A percentile compares a stretch with the other conserved stretches of the same genome.
phyloP scores from a whole-genome alignment of 2,113 vertebrate species.

The Philantomba maxwellii region DNA sequence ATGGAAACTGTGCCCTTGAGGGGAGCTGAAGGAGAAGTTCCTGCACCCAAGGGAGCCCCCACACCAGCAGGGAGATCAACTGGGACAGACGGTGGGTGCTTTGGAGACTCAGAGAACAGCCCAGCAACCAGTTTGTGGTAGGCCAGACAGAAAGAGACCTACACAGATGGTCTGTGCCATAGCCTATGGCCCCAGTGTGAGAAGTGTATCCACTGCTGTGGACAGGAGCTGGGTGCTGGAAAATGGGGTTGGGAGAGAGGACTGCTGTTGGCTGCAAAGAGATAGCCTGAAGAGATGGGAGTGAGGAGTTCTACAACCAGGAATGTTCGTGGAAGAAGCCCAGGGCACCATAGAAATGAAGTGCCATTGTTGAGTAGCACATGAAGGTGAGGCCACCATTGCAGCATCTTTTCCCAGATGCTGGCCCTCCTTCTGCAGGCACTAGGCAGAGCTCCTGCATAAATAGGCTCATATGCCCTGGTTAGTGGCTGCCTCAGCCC shows the following conservation, averaged over 20 bases:
- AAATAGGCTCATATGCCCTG: neutral
- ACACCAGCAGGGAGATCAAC: neutral
- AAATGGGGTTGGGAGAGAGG: neutral
- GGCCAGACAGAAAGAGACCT: neutral
- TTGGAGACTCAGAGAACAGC: neutral
- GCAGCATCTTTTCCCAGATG: neutral
- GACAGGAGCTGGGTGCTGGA: neutral
- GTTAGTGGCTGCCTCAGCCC: neutral
- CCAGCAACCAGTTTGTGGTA: neutral
- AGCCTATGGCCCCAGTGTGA: neutral
- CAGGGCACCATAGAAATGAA: neutral
- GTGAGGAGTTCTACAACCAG: neutral
- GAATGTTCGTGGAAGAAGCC: neutral
- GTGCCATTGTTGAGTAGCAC: rapidly evolving
- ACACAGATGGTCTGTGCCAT: neutral
- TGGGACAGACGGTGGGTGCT: neutral
- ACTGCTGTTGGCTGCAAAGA: neutral
- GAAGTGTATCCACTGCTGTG: neutral
- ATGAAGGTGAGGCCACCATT: neutral
- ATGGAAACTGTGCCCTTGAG: neutral
- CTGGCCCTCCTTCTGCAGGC: neutral
- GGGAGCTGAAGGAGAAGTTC: neutral
- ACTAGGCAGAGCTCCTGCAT: neutral
- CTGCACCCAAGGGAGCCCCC: neutral
- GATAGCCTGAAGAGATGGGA: neutral